phyloP scores from a whole-genome alignment of 2,888 invertebrate species.

The Therioaphis trifolii region DNA sequence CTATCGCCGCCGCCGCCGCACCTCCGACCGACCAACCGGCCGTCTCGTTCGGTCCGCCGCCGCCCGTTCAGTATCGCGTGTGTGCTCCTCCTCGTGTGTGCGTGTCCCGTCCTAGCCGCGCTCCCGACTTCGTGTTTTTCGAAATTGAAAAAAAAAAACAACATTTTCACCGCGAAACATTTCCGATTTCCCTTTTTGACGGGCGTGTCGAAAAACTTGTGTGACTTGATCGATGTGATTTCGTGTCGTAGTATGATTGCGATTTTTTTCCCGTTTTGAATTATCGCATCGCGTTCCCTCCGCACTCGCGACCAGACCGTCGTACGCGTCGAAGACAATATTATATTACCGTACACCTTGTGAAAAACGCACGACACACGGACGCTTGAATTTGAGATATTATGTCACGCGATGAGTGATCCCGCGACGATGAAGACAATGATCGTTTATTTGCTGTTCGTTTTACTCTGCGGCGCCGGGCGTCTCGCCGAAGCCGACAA shows the following conservation, averaged over 20 bases:
- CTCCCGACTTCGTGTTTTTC: not conserved
- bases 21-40: not conserved
- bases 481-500: constrained; percentile 25
- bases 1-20: no score
- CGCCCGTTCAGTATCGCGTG: constrained; percentile 23
- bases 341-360: not conserved
- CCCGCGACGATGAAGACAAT: not conserved
- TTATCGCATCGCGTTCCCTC: no score
- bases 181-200: not conserved
- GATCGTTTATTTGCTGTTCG: not conserved
- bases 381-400: no score
- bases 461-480: not conserved
- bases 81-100: not conserved
- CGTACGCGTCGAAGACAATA: no score
- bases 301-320: no score
- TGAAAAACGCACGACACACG: not conserved
- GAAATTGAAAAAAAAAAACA: not conserved
- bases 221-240: no score
- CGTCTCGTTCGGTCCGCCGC: not conserved
- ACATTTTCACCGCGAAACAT: no score
- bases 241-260: no score
- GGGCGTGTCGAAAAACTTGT: no score
- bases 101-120: not conserved
- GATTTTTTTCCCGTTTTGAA: no score
- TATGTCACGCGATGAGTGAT: not conserved